These are phyloP conservation scores for Pterostichus madidus DNA, from an alignment of 2,888 invertebrate genomes.

Conservation along the genomic window DNA sequence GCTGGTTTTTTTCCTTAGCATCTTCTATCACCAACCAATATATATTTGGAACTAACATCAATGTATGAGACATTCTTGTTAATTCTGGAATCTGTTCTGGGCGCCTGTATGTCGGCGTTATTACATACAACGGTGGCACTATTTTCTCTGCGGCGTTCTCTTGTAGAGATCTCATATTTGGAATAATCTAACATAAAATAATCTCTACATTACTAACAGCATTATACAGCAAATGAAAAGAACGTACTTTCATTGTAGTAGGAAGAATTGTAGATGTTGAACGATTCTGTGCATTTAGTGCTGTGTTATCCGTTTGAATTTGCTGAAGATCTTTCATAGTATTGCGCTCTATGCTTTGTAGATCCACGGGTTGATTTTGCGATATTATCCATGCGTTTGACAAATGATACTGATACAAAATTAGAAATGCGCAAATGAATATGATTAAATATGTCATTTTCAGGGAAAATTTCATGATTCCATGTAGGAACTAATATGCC, in stretches of 20 bases:
- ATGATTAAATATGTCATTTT: slow-evolving; percentile 83
- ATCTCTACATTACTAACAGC: not conserved
- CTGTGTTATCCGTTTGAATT: slow-evolving; percentile 61
- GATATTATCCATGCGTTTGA: slow-evolving; percentile 78
- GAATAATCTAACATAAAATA: slow-evolving; percentile 1
- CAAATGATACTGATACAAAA: slow-evolving; percentile 83
- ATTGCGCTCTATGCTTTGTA: slow-evolving; percentile 67
- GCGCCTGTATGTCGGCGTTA: slow-evolving; percentile 87
- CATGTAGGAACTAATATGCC: slow-evolving; percentile 72
- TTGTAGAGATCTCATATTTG: slow-evolving; percentile 35
- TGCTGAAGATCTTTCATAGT: slow-evolving; percentile 68
- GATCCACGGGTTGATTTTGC: slow-evolving; percentile 70
- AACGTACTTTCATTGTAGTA: slow-evolving; percentile 58
- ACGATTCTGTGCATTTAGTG: slow-evolving; percentile 43
- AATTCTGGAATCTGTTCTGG: slow-evolving; percentile 90
- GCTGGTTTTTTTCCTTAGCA: slow-evolving; percentile 82
- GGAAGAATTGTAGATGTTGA: slow-evolving; percentile 39
- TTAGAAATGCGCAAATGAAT: slow-evolving; percentile 82
- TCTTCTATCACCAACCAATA: slow-evolving; percentile 98
- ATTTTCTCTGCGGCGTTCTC: slow-evolving; percentile 37
- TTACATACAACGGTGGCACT: slow-evolving; percentile 81
- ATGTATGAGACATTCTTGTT: slow-evolving; percentile 91
- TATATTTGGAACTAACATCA: slow-evolving; percentile 91
- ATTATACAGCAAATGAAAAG: slow-evolving; percentile 1
- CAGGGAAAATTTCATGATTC: slow-evolving; percentile 80